Conservation (phyloP, 2,113 vertebrate species). For the Apodemus sylvaticus region DNA sequence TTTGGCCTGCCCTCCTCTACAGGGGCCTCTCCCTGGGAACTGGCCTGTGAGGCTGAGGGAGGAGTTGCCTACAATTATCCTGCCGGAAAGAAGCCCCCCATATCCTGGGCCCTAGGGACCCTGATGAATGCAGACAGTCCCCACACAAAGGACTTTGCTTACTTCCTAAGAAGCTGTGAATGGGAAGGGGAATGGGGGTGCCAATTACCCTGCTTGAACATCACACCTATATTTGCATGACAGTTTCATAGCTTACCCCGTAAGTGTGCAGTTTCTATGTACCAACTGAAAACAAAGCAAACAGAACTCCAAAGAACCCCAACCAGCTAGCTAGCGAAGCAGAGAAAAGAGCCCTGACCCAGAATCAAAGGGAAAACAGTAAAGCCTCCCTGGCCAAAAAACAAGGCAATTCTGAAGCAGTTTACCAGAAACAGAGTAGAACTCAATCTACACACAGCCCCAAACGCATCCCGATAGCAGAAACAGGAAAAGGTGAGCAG, state of each 20-base stretch:
- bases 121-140: rapidly evolving
- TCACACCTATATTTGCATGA: background rate
- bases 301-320: background rate
- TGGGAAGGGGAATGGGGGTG: rapidly evolving
- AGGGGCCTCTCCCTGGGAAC: slow-evolving; percentile 38
- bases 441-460: background rate
- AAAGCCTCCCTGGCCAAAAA: background rate
- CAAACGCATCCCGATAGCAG: background rate
- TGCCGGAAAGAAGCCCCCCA: background rate
- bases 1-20: background rate
- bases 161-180: background rate
- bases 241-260: background rate
- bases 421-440: background rate
- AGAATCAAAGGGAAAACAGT: background rate
- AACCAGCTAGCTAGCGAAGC: no score
- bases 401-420: background rate
- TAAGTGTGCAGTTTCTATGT: background rate
- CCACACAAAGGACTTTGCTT: background rate
- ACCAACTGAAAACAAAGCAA: background rate
- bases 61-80: slow-evolving; percentile 30
- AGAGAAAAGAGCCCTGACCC: background rate
- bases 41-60: background rate
- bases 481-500: background rate
- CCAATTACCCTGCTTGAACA: no score
- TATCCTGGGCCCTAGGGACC: background rate